phyloP scores from a whole-genome alignment of 1,140 invertebrate genomes.

The Lucilia cuprina region DNA sequence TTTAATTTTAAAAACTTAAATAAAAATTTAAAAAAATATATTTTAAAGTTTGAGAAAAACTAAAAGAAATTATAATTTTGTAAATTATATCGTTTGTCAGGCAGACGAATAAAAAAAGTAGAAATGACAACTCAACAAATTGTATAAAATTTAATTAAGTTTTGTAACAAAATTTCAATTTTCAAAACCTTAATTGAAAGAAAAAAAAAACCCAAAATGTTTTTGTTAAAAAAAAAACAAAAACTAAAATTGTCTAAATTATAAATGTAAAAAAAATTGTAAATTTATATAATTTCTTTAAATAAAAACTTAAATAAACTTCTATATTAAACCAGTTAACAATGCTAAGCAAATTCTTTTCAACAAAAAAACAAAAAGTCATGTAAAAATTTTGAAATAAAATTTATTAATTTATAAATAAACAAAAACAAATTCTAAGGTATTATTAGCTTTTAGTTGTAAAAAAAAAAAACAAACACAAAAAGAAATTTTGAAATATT shows the following conservation, averaged over 20 bases:
- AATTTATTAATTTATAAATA: neutral
- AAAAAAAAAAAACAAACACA: neutral
- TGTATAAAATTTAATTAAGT: neutral
- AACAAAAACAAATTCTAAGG: neutral
- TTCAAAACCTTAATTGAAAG: neutral
- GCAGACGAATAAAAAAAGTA: conserved; percentile 46
- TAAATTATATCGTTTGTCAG: conserved; percentile 43
- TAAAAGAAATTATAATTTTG: conserved; percentile 41
- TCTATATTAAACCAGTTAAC: conserved; percentile 15
- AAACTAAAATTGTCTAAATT: neutral
- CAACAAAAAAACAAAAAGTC: conserved; percentile 9
- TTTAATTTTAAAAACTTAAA: no score
- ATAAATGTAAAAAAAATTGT: neutral
- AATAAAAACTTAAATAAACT: neutral
- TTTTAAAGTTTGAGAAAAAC: neutral
- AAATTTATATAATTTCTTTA: neutral
- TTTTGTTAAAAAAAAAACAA: neutral
- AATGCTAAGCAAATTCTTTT: conserved; percentile 21
- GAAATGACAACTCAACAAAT: conserved; percentile 60
- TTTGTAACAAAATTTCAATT: neutral
- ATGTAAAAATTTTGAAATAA: neutral
- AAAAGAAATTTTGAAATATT: neutral
- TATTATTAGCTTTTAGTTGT: conserved; percentile 35
- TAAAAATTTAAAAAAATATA: neutral
- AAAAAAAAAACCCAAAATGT: neutral